phyloP scores from a whole-genome alignment of 2,888 invertebrate genomes.

The Campoletis raptor region DNA sequence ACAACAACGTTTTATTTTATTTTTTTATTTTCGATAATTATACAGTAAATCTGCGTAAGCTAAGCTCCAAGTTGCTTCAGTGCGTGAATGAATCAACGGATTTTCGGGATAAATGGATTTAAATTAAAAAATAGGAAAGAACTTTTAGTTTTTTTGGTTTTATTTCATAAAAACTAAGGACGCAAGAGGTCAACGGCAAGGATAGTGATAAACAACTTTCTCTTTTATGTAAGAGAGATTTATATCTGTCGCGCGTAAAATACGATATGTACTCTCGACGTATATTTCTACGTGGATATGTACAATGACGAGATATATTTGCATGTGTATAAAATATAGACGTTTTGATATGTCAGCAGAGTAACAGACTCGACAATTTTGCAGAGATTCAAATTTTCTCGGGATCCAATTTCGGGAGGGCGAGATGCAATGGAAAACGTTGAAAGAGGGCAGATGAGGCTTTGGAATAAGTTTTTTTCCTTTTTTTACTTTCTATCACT shows the following conservation, averaged over 20 bases:
- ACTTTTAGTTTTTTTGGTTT: not conserved
- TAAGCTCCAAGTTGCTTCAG: not conserved
- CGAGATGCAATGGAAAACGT: constrained; percentile 27
- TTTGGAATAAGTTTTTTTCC: not conserved
- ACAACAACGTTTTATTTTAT: too few relatives aligned
- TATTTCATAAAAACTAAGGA: not conserved
- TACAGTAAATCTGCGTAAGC: not conserved
- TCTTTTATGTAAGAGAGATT: constrained; percentile 34
- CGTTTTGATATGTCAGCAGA: constrained; percentile 10
- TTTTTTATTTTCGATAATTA: not conserved
- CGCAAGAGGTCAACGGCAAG: not conserved
- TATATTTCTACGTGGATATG: not conserved
- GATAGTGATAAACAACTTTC: constrained; percentile 45
- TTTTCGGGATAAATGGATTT: not conserved
- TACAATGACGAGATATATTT: not conserved
- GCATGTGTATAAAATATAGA: not conserved
- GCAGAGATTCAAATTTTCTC: constrained; percentile 44
- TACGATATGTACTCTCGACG: not conserved
- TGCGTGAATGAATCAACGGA: too few relatives aligned
- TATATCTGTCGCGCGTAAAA: not conserved
- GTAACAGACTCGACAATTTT: constrained; percentile 33
- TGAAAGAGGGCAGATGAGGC: not conserved
- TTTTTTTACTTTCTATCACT: not conserved
- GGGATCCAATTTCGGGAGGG: constrained; percentile 48
- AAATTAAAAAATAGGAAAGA: not conserved